Base-by-base conservation (phyloP, 2,113 vertebrate species). In the Amblyopsis rosae region DNA sequence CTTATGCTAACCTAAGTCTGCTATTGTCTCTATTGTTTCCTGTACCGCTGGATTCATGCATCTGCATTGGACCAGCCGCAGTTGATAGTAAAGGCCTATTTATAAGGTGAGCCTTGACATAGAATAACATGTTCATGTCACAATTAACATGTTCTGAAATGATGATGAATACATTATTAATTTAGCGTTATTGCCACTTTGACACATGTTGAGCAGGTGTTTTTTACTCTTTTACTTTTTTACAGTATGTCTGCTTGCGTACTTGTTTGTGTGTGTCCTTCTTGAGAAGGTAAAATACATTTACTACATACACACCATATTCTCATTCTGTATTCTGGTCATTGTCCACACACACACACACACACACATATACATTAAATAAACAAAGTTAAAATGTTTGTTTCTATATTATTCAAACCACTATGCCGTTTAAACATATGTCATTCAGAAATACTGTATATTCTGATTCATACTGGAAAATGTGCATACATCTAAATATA, bases 51-150 rank as follows among this genome's bases (percentile, higher is more conserved):
- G 47, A 84, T 48, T 69, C 48, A 50, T 57, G 58, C 61, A 65
- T 77, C 69, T 82, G 80, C 79, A 70, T 17, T 65, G 71, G 71
- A 81, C 77, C 84, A 85, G 64, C 77, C 78, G 79, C 71, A n/a
- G 19, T 64, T 26, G 70, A 46, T 47, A 67, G 68, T 26, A 47
- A 65, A 62, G 12, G 33, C 4, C 74, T 76, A 80, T 85, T 87
- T 81, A 80, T 64, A 72, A 58, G 17, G n/a, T 1, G 1, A 26
- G 53, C 64, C 9, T 17, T 62, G 80, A 62, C 56, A 32, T 26
- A 65, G 49, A 60, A 70, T 54, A 48, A 58, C 45, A 0, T 71
- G 78, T 81, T 86, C 70, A 72, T 80, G 71, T 73, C 67, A 57
- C 81, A 75, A 74, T 82, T 68, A 19, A 59, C 53, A 74, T 59